Percentiles rank a stretch among this genome's conserved stretches.
These are phyloP conservation scores for Hepsetus odoe DNA, from an alignment of 2,113 vertebrate species.

Conservation along the genomic window DNA sequence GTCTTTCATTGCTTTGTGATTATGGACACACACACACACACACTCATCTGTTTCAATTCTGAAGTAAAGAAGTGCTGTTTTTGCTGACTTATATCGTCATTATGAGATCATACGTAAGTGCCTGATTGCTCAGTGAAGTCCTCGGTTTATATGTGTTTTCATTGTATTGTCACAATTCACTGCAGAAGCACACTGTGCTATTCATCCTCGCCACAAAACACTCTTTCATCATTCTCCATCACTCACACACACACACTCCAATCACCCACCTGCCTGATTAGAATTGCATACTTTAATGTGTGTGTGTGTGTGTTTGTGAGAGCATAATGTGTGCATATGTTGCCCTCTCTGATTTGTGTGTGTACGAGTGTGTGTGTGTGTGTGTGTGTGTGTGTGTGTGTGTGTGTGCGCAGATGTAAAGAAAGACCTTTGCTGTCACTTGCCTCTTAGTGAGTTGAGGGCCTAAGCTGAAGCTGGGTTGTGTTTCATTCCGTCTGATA, in stretches of 20 bases:
- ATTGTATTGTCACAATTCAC: not conserved
- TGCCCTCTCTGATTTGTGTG: too few relatives aligned
- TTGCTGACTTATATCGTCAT: not conserved
- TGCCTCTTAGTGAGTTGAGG: conserved; percentile 44
- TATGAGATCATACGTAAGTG: not conserved
- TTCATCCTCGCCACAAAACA: not conserved
- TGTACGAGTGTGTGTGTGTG: not conserved
- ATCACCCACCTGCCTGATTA: too few relatives aligned
- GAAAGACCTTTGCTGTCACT: conserved; percentile 68
- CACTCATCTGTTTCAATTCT: not conserved
- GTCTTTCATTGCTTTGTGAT: not conserved
- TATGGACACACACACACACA: not conserved
- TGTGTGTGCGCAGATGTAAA: conserved; percentile 48
- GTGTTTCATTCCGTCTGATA: conserved; percentile 65
- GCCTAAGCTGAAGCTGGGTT: conserved; percentile 52
- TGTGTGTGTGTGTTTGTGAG: conserved; percentile 11
- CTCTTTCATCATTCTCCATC: not conserved
- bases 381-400: conserved; percentile 12
- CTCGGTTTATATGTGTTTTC: not conserved
- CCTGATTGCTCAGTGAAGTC: not conserved
- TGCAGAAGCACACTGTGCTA: not conserved
- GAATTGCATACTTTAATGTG: too few relatives aligned
- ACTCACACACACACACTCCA: too few relatives aligned
- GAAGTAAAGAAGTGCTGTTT: not conserved
- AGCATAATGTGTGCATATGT: conserved; percentile 20